Conservation (phyloP, 2,888 invertebrate genomes). For the Apodemia zela region DNA sequence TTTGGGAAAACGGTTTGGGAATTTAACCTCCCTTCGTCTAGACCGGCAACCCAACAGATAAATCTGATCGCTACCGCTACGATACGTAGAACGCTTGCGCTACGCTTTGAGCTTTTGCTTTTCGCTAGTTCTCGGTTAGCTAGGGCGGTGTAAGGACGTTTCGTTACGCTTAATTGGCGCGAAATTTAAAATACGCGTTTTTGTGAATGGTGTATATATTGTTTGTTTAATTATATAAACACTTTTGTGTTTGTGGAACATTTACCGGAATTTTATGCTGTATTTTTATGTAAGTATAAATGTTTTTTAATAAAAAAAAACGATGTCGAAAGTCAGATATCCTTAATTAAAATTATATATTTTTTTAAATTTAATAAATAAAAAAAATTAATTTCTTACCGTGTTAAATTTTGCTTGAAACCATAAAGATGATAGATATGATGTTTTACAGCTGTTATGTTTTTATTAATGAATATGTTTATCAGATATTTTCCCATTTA, state of each 20-base stretch:
- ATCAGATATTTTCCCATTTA: no score
- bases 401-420: no score
- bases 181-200: slow-evolving; percentile 50
- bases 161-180: slow-evolving; percentile 44
- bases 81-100: slow-evolving; percentile 7
- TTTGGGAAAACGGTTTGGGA: slow-evolving; percentile 57
- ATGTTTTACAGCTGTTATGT: no score
- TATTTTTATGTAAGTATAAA: not conserved
- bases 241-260: slow-evolving; percentile 17
- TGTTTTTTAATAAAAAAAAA: not conserved
- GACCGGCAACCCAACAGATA: slow-evolving; percentile 47
- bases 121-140: slow-evolving; percentile 53
- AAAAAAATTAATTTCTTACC: no score
- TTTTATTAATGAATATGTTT: no score
- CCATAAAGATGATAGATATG: no score
- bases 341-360: no score
- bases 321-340: no score
- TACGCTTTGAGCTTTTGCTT: slow-evolving; percentile 1
- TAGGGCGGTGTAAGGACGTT: slow-evolving; percentile 46
- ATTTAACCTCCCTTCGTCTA: slow-evolving; percentile 58
- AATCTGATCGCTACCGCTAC: slow-evolving; percentile 28
- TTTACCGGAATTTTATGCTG: slow-evolving; percentile 12
- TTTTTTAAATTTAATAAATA: no score
- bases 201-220: slow-evolving; percentile 27
- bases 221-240: not conserved